phyloP scores from a whole-genome alignment of 2,113 vertebrate genomes.

The Papio anubis region DNA sequence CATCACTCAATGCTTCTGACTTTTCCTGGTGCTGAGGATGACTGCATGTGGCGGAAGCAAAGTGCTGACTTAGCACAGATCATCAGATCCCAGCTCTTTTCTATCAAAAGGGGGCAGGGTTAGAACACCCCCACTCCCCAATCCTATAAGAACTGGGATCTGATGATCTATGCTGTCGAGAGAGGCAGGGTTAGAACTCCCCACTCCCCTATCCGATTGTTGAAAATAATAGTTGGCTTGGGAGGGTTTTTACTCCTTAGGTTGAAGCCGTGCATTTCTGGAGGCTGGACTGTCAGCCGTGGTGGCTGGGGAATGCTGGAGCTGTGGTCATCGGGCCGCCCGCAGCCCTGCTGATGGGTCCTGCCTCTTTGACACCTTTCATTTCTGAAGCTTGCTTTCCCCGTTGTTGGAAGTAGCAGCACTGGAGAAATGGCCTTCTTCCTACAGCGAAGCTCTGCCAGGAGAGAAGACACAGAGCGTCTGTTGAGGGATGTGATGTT shows the following conservation, averaged over 20 bases:
- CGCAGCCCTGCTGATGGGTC: no score
- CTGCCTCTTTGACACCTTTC: fast-evolving
- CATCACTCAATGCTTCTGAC: no score
- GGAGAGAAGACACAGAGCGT: fast-evolving
- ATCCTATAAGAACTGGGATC: no score
- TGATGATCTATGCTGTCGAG: no score
- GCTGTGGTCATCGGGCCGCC: no score
- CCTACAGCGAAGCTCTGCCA: fast-evolving
- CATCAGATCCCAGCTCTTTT: no score
- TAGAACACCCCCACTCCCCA: no score
- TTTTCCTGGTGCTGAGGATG: background rate
- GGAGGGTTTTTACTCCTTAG: background rate
- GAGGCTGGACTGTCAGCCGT: background rate
- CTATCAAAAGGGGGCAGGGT: no score
- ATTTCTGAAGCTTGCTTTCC: background rate
- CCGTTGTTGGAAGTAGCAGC: background rate
- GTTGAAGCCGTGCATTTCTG: background rate
- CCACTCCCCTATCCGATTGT: fast-evolving
- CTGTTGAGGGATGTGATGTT: background rate
- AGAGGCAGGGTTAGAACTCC: no score
- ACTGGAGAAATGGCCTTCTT: background rate
- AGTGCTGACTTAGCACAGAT: background rate
- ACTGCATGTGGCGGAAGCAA: background rate
- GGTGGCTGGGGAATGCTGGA: background rate
- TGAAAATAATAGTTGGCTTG: background rate